Evolutionary conservation across 2,888 invertebrate species (phyloP).

Genomic region (Drosophila mulleri): DNA sequence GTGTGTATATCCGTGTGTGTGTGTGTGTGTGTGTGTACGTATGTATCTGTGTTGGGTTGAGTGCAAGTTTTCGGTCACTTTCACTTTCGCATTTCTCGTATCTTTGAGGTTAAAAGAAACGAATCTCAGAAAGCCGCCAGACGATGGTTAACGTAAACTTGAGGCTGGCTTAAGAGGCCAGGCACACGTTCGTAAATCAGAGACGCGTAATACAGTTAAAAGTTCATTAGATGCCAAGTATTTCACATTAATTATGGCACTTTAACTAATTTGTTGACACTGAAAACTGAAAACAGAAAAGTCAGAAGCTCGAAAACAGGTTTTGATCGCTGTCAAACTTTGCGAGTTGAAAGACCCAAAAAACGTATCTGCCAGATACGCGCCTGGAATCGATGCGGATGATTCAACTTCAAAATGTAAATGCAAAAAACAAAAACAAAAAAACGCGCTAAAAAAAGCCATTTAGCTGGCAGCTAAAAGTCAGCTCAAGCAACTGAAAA

Average conservation of each 20-base stretch:
- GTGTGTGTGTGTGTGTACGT: slow-evolving; percentile 1
- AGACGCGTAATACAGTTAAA: slow-evolving; percentile 51
- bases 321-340: slow-evolving; percentile 42
- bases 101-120: slow-evolving; percentile 40
- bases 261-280: slow-evolving; percentile 61
- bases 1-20: too few relatives aligned
- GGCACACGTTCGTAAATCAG: slow-evolving; percentile 51
- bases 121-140: slow-evolving; percentile 25
- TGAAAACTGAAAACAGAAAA: slow-evolving; percentile 45
- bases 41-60: slow-evolving; percentile 18
- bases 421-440: slow-evolving; percentile 45
- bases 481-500: slow-evolving; percentile 51
- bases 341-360: slow-evolving; percentile 62
- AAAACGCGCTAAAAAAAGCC: slow-evolving; percentile 29
- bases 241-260: slow-evolving; percentile 69
- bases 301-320: not conserved
- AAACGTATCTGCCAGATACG: slow-evolving; percentile 58
- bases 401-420: slow-evolving; percentile 74
- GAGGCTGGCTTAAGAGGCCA: slow-evolving; percentile 38
- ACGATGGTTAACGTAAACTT: slow-evolving; percentile 52
- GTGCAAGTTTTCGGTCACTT: slow-evolving; percentile 68
- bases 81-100: slow-evolving; percentile 67
- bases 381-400: slow-evolving; percentile 69
- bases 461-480: slow-evolving; percentile 30
- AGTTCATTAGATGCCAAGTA: slow-evolving; percentile 58